phyloP scores from a whole-genome alignment of 2,113 vertebrate species.

The Siniperca knerii region DNA sequence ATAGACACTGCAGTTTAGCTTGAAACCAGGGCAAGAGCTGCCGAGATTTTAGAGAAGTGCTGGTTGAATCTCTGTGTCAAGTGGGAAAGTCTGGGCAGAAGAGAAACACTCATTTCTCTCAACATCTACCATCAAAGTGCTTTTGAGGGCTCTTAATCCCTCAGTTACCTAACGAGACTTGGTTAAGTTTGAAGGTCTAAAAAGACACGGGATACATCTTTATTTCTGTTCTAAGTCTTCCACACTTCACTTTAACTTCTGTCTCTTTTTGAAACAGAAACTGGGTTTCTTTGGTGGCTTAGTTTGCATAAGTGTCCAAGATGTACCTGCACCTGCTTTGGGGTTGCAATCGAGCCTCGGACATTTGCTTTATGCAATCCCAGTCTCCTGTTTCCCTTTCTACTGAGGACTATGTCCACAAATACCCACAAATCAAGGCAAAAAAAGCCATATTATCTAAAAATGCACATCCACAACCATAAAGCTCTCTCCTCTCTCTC shows the following conservation, averaged over 20 bases:
- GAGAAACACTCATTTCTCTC: constrained; percentile 14
- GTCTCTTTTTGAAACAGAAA: background rate
- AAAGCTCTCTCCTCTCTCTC: constrained; percentile 10
- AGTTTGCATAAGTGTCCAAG: background rate
- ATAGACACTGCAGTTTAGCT: background rate
- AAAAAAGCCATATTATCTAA: background rate
- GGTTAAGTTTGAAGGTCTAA: background rate
- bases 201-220: background rate
- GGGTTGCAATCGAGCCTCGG: background rate
- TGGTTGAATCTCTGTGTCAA: constrained; percentile 15
- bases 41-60: constrained; percentile 21
- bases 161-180: background rate
- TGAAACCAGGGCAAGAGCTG: background rate
- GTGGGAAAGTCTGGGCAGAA: constrained; percentile 15
- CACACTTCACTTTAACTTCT: background rate
- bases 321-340: background rate
- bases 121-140: background rate
- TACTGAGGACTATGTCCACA: background rate
- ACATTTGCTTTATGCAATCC: background rate
- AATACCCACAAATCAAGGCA: constrained; percentile 2
- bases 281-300: background rate
- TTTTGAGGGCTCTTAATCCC: constrained; percentile 29
- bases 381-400: background rate
- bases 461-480: constrained; percentile 8
- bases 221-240: background rate